Evolutionary conservation across 2,888 invertebrate genomes (phyloP).

Genomic region (Agrotis exclamationis): DNA sequence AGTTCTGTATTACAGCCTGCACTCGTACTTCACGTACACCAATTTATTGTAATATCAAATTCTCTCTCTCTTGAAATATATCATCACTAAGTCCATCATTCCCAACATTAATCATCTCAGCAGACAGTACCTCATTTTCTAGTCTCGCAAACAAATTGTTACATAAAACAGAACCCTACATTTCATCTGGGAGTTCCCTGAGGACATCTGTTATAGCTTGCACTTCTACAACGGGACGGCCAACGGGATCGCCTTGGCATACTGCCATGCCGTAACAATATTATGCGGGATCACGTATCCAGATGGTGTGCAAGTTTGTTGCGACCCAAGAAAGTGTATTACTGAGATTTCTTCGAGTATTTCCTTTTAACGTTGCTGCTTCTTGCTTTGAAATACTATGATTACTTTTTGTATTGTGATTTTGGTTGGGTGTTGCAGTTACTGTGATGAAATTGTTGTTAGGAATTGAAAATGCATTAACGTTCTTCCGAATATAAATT

Average conservation of each 20-base stretch:
- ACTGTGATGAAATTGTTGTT: slow-evolving; percentile 1
- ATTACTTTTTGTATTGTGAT: slow-evolving; percentile 25
- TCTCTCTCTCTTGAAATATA: not conserved
- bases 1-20: not conserved
- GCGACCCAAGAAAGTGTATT: slow-evolving; percentile 43
- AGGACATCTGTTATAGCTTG: slow-evolving; percentile 41
- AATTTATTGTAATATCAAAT: too few relatives aligned
- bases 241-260: slow-evolving; percentile 51
- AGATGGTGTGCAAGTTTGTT: slow-evolving; percentile 59
- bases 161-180: slow-evolving; percentile 18
- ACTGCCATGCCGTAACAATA: slow-evolving; percentile 59
- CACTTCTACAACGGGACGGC: slow-evolving; percentile 32
- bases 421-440: not conserved
- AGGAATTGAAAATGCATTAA: slow-evolving; percentile 21
- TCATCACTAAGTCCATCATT: not conserved
- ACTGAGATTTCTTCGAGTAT: slow-evolving; percentile 51
- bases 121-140: slow-evolving; percentile 1
- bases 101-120: not conserved
- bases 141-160: not conserved
- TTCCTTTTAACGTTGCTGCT: slow-evolving; percentile 38
- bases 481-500: not conserved
- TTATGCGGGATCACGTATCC: slow-evolving; percentile 58
- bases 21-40: not conserved
- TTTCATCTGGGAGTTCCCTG: slow-evolving; percentile 32
- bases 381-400: slow-evolving; percentile 22